Evolutionary conservation across 2,888 invertebrate species (phyloP).

Genomic region (Hedychridium roseum): DNA sequence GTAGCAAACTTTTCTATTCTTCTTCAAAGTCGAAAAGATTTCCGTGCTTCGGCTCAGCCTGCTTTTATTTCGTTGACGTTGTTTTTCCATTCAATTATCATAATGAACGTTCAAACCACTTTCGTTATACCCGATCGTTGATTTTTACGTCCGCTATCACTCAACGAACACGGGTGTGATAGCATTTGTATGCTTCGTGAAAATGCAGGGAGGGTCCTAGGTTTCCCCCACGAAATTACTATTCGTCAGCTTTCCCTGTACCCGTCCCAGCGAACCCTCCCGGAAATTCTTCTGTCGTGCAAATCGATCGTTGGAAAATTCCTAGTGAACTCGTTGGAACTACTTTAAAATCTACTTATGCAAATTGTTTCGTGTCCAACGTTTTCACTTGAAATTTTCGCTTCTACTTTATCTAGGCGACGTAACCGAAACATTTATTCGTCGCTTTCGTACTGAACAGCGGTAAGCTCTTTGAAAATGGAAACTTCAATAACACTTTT

Average conservation of each 20-base stretch:
- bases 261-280: too few species aligned
- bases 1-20: slow-evolving; percentile 59
- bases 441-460: too few species aligned
- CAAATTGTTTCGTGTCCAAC: slow-evolving; percentile 27
- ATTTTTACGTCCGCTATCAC: too few species aligned
- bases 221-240: slow-evolving; percentile 13
- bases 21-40: not conserved
- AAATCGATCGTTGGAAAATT: slow-evolving; percentile 17
- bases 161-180: too few species aligned
- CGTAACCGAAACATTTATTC: too few species aligned
- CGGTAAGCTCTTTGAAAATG: too few species aligned
- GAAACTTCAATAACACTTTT: too few species aligned
- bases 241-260: slow-evolving; percentile 27
- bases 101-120: too few species aligned
- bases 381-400: too few species aligned
- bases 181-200: not conserved
- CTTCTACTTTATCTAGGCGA: too few species aligned
- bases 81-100: too few species aligned
- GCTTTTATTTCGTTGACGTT: too few species aligned
- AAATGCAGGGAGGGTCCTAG: slow-evolving; percentile 7
- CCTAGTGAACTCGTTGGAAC: slow-evolving; percentile 16
- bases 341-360: slow-evolving; percentile 27
- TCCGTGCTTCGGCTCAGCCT: not conserved
- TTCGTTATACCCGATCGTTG: not conserved
- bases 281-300: slow-evolving; percentile 1